These are phyloP conservation scores for Yoshiicerus persimilis DNA, from an alignment of 1,140 invertebrate species.

Conservation along the genomic window DNA sequence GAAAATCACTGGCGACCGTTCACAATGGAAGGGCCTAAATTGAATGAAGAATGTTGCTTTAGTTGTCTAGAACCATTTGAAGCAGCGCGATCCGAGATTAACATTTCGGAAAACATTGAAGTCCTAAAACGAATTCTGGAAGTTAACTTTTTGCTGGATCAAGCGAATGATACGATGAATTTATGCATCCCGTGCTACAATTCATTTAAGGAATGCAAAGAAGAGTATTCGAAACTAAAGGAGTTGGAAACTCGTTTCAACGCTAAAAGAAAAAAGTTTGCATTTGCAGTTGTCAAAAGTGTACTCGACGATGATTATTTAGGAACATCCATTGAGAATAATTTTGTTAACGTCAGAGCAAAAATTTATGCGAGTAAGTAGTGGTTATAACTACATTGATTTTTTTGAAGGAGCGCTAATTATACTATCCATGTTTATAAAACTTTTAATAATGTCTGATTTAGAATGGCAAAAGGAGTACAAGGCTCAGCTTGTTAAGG, in stretches of 20 bases:
- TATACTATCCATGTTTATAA: too few relatives aligned
- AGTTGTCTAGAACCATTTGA: background rate
- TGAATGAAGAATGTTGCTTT: background rate
- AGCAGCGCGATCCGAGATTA: background rate
- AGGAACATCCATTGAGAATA: background rate
- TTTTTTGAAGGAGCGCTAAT: too few relatives aligned
- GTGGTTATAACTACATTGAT: too few relatives aligned
- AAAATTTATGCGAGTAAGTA: background rate
- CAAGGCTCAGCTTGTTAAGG: background rate
- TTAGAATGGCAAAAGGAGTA: background rate
- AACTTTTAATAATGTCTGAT: too few relatives aligned
- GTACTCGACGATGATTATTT: background rate
- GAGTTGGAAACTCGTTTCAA: background rate
- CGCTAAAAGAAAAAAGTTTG: background rate
- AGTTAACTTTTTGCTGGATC: background rate
- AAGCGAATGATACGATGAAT: background rate
- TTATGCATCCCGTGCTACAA: background rate
- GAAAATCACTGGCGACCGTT: too few relatives aligned
- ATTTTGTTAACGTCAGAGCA: background rate
- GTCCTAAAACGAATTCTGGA: background rate
- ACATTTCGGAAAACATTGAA: background rate
- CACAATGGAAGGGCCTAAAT: background rate
- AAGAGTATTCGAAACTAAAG: background rate
- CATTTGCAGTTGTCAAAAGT: slow-evolving; percentile 15
- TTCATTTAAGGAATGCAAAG: background rate